Percentiles rank a stretch among this genome's conserved stretches.
Conservation (phyloP, 2,797 vertebrate genomes). For the Hapalemur alaotrensis region DNA sequence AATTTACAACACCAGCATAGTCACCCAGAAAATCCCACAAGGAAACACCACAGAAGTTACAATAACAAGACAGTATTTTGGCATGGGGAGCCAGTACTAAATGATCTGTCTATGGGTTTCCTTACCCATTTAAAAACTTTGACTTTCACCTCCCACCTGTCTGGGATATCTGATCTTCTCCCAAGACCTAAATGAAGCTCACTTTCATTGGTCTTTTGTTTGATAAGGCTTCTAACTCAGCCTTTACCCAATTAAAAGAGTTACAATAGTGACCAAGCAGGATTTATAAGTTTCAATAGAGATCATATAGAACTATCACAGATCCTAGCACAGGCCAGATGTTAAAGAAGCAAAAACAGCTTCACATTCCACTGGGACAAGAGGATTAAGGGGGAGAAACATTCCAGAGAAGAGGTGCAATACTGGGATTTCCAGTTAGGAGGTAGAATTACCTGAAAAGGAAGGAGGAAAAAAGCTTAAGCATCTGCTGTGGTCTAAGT, state of each 20-base stretch:
- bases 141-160: background rate
- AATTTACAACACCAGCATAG: background rate
- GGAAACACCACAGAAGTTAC: background rate
- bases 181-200: background rate
- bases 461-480: background rate
- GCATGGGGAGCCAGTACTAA: background rate
- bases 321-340: constrained; percentile 24
- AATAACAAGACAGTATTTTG: background rate
- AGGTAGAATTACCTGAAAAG: background rate
- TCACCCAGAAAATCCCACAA: background rate
- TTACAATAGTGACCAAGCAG: background rate
- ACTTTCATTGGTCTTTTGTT: constrained; percentile 3
- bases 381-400: background rate
- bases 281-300: background rate
- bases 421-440: background rate
- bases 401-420: background rate
- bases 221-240: background rate
- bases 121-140: background rate
- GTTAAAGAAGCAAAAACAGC: constrained; percentile 15
- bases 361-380: background rate
- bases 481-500: background rate
- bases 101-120: background rate
- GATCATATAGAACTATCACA: background rate
- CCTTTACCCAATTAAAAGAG: constrained; percentile 19
- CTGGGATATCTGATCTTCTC: background rate